Conservation (phyloP, 2,888 invertebrate genomes). For the Orthonevra nobilis region DNA sequence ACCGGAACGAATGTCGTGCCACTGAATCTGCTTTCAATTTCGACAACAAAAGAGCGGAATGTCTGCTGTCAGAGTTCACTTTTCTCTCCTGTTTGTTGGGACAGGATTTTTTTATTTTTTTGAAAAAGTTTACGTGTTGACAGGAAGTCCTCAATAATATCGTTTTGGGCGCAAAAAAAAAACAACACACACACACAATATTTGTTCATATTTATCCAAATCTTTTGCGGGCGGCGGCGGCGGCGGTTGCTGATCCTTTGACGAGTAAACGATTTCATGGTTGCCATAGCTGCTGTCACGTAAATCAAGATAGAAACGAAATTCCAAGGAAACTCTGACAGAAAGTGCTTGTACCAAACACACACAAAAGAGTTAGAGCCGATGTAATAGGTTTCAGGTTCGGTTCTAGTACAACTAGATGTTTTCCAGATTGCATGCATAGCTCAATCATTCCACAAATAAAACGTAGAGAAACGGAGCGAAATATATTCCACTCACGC, state of each 20-base stretch:
- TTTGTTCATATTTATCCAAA: conserved; percentile 16
- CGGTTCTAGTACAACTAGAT: conserved; percentile 48
- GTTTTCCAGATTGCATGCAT: conserved; percentile 40
- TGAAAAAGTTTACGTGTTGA: conserved; percentile 44
- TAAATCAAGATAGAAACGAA: conserved; percentile 58
- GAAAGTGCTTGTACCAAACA: conserved; percentile 7
- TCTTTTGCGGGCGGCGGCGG: neutral
- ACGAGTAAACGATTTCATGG: conserved; percentile 15
- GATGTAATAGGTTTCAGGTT: conserved; percentile 58
- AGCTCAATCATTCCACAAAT: neutral
- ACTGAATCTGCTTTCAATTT: conserved; percentile 43
- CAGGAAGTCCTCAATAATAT: conserved; percentile 38
- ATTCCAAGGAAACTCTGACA: conserved; percentile 57
- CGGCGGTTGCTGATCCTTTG: neutral
- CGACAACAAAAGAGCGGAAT: conserved; percentile 39
- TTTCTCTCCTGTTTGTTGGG: conserved; percentile 53
- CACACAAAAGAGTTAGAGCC: conserved; percentile 47
- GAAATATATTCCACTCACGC: conserved; percentile 58
- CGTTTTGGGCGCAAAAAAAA: neutral
- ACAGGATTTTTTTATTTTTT: conserved; percentile 52
- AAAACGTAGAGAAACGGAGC: no score
- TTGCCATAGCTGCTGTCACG: conserved; percentile 14
- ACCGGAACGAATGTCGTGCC: no score
- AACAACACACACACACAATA: conserved; percentile 12
- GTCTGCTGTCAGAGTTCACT: conserved; percentile 47